Evolutionary conservation across 2,888 invertebrate species (phyloP).

Genomic region (Drosophila anomelani): DNA sequence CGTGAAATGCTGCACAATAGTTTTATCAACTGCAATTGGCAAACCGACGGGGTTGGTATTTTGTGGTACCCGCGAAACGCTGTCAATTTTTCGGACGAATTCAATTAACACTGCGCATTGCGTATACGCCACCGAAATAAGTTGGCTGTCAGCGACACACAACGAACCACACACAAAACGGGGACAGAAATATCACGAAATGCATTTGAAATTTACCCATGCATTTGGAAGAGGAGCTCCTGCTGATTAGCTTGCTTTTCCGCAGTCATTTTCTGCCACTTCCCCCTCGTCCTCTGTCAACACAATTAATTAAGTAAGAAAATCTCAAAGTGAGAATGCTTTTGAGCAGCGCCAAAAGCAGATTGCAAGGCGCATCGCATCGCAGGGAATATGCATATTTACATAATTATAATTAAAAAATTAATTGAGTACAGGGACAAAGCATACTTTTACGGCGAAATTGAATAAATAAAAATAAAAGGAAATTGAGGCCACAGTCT

Average conservation of each 20-base stretch:
- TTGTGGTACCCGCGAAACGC: constrained; percentile 33
- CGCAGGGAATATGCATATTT: constrained; percentile 49
- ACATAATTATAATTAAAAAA: constrained; percentile 61
- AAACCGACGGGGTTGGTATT: constrained; percentile 8
- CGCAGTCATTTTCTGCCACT: too few species aligned
- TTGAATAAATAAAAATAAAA: neutral
- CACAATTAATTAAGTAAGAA: constrained; percentile 38
- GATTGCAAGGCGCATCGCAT: constrained; percentile 7
- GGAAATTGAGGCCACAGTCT: neutral
- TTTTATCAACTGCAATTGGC: constrained; percentile 33
- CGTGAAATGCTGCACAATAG: constrained; percentile 27
- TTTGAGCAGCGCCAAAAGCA: constrained; percentile 45
- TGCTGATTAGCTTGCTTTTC: constrained; percentile 33
- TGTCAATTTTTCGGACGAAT: constrained; percentile 48
- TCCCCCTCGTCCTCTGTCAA: neutral
- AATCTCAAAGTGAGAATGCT: constrained; percentile 53
- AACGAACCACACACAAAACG: neutral
- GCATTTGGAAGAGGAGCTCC: constrained; percentile 18
- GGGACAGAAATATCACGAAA: constrained; percentile 5
- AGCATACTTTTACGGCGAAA: constrained; percentile 63
- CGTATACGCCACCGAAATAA: constrained; percentile 28
- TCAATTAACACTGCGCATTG: constrained; percentile 51
- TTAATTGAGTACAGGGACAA: constrained; percentile 68
- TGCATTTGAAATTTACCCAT: constrained; percentile 31
- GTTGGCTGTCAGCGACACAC: constrained; percentile 10